Evolutionary conservation across 2,797 vertebrate species (phyloP), one percentile per base, ranked within the genome.

Genomic region (Sciurus carolinensis): DNA sequence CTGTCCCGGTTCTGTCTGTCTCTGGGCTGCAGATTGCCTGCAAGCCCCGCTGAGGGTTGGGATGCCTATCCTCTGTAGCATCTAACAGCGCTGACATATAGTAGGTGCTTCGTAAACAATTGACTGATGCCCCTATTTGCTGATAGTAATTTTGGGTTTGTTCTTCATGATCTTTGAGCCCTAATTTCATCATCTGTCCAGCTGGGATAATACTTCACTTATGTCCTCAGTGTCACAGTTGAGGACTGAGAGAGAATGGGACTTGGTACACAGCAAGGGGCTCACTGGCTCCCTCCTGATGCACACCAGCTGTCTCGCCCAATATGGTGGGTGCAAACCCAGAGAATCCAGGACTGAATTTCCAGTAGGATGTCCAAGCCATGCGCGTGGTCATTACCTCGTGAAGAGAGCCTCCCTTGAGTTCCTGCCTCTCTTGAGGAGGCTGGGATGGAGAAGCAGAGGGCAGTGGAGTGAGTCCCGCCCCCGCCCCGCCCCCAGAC

Each of bases 21-120:
- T 72, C 26, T 67, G 24, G 17, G 24, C 13, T 13, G 79, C 59
- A 28, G 5, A 59, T 62, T 15, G 44, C 20, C 72, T 11, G 8
- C 1, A 50, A 28, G 84, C 36, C 64, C 69, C 28, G 42, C 1
- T 0, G 36, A 52, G 72, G 82, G 5, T n/a, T 33, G 77, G 79
- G 83, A 9, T 4, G 0, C 0, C 1, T n/a, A 71, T 77, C 6
- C 13, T 9, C 72, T 67, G 28, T 2, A 28, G 72, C 66, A 20
- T 28, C 69, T 12, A 4, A 39, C 64, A 13, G 39, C 1, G 18
- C 26, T 1, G 0, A 62, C 5, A 13, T 2, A 1, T 0, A 5
- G 54, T 0, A 71, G 71, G 64, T 8, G 20, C 77, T 79, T 47
- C 2, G 2, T 39, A n/a, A 44, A n/a, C 9, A 7, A 17, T 0